These are phyloP conservation scores for Buceros bicornis DNA, from an alignment of 2,797 vertebrate species.

Conservation along the genomic window DNA sequence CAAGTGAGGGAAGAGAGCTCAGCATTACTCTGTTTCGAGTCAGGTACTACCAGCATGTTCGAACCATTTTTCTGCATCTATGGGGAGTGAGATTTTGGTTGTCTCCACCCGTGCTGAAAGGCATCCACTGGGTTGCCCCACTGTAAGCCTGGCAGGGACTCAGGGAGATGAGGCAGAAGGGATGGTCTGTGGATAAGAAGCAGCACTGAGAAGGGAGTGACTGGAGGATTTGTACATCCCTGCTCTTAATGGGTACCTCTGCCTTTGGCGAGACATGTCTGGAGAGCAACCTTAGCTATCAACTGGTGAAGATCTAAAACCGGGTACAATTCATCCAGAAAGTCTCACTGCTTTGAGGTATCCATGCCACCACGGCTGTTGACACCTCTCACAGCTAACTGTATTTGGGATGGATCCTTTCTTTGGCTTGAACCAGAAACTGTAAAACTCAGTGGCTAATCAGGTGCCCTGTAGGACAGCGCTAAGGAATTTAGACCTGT, in stretches of 20 bases:
- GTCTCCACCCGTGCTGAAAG: neutral
- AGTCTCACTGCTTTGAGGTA: neutral
- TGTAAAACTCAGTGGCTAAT: neutral
- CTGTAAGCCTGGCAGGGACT: neutral
- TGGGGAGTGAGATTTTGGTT: neutral
- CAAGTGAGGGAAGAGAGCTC: neutral
- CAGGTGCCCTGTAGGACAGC: neutral
- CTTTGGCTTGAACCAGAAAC: neutral
- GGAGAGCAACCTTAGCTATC: neutral
- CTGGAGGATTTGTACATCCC: neutral
- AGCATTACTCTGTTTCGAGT: neutral
- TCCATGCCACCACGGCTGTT: accelerated
- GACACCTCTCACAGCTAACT: neutral
- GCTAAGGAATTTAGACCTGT: neutral
- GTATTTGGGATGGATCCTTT: neutral
- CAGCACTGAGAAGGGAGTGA: neutral
- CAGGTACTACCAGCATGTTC: neutral
- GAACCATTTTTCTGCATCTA: neutral
- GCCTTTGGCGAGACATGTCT: neutral
- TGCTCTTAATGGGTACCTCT: neutral
- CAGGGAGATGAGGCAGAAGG: neutral
- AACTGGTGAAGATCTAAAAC: neutral
- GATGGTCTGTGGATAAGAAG: neutral
- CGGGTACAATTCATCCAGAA: neutral
- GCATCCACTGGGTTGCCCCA: neutral